Base-by-base conservation (phyloP, 2,888 invertebrate genomes). In the Drosophila subsilvestris region DNA sequence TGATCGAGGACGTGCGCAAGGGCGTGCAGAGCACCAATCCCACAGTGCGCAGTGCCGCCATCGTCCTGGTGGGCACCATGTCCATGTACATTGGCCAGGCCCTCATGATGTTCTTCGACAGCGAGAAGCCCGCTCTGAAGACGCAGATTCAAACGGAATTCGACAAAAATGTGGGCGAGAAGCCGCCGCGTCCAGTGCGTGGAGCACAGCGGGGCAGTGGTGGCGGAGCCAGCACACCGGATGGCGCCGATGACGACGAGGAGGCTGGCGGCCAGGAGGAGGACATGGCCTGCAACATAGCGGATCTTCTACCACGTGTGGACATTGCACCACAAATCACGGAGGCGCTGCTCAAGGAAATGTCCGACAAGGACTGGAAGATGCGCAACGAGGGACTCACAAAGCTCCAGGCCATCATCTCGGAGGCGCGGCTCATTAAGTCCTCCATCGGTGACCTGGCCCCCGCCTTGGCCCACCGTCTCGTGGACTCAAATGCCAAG, bases 291-390 rank as follows among this genome's bases (percentile, higher is more conserved):
- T 14, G 37, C 0, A 94, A 94, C 76, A 92, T 94, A 6, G 94
- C 95, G 27, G 98, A 98, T 92, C 93, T 94, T 18, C 91, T 97
- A 9, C 95, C 97, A 0, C 93, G 96, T 48, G 94, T 95, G 1
- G 98, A 98, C 90, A 96, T 98, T 76, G 95, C 96, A 65, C 93
- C 94, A 4, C 96, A 96, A 80, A 96, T 98, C 73, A 97, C 97
- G 0, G 96, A 97, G 78, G 92, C 95, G 0, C 92, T 98, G 1
- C 92, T 98, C 3, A 95, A 94, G 8, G 97, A 98, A 91, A 93
- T 98, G 79, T 94, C 94, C 22, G 97, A 98, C 91, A 98, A 97
- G 92, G 97, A 97, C 92, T 99, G 98, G 98, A 98, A 98, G 93
- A 92, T 93, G 0, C 92, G 93, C 48, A 93, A 93, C 74, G 93